Evolutionary conservation across 2,113 vertebrate species (phyloP).

Genomic region (Melanerpes formicivorus): DNA sequence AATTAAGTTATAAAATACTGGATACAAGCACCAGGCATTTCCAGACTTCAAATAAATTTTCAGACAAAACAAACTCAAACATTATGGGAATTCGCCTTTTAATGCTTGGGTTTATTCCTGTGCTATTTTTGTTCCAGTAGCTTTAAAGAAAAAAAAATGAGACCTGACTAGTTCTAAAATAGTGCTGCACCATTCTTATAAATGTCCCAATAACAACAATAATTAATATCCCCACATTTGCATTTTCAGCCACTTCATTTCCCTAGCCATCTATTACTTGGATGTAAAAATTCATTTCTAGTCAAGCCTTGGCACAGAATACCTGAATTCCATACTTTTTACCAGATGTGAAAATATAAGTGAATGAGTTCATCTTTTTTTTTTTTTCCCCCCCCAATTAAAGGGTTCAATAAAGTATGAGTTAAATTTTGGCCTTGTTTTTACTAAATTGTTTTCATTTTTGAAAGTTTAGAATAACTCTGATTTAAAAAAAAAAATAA

Average conservation of each 20-base stretch:
- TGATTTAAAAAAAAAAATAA: neutral
- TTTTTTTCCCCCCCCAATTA: neutral
- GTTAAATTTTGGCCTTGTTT: conserved; percentile 30
- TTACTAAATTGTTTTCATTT: conserved; percentile 29
- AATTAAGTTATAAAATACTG: conserved; percentile 68
- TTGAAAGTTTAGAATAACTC: neutral
- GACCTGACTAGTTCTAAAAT: conserved; percentile 29
- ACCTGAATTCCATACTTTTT: conserved; percentile 61
- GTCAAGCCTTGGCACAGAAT: conserved; percentile 53
- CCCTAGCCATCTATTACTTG: conserved; percentile 47
- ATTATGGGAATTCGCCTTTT: conserved; percentile 32
- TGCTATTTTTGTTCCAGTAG: conserved; percentile 53
- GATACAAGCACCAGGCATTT: conserved; percentile 63
- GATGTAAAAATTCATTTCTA: conserved; percentile 50
- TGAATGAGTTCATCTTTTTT: neutral
- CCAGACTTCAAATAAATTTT: conserved; percentile 67
- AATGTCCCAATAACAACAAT: conserved; percentile 55
- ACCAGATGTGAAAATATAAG: conserved; percentile 66
- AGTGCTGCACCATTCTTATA: conserved; percentile 9
- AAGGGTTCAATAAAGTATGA: conserved; percentile 15
- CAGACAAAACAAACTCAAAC: conserved; percentile 66
- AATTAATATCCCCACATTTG: conserved; percentile 56
- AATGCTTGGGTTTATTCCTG: conserved; percentile 41
- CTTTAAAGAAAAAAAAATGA: conserved; percentile 21
- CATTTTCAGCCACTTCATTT: conserved; percentile 60